Conservation (phyloP, 2,797 vertebrate species). For the Enteromius argenteus region DNA sequence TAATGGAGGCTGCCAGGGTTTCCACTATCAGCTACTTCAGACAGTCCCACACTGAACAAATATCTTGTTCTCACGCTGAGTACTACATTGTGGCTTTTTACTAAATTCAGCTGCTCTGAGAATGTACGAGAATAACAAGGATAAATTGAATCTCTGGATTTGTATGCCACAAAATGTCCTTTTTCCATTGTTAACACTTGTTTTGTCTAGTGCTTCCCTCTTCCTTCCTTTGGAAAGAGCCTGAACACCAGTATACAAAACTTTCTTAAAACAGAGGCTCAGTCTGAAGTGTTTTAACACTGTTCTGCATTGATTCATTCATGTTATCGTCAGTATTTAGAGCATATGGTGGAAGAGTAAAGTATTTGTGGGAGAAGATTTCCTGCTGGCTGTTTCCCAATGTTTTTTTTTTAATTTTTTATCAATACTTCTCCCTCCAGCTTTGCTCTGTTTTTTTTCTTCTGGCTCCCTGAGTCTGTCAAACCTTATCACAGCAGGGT, state of each 20-base stretch:
- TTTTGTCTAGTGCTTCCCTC: conserved; percentile 24
- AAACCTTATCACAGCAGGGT: conserved; percentile 51
- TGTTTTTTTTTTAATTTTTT: conserved; percentile 31
- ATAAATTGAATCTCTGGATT: neutral
- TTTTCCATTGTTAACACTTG: conserved; percentile 20
- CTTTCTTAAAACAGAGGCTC: neutral
- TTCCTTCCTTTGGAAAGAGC: conserved; percentile 22
- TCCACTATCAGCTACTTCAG: conserved; percentile 10
- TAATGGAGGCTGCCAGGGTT: conserved; percentile 9
- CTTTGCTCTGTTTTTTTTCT: conserved; percentile 28
- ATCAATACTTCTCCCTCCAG: neutral
- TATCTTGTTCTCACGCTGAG: neutral
- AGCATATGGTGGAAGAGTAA: conserved; percentile 53
- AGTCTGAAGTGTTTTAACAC: conserved; percentile 10
- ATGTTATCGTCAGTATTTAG: conserved; percentile 29
- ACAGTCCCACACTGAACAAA: conserved; percentile 7
- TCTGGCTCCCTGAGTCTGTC: conserved; percentile 32
- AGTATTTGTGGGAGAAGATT: conserved; percentile 42
- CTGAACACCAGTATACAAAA: neutral
- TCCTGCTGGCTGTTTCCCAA: conserved; percentile 41
- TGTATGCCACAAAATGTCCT: neutral
- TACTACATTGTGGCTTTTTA: conserved; percentile 12
- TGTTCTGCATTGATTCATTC: conserved; percentile 4
- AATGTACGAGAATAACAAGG: neutral
- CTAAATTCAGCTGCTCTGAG: neutral